Base-by-base conservation (phyloP, 92 coral and sea anemone genomes). In the Bergia puertoricense region DNA sequence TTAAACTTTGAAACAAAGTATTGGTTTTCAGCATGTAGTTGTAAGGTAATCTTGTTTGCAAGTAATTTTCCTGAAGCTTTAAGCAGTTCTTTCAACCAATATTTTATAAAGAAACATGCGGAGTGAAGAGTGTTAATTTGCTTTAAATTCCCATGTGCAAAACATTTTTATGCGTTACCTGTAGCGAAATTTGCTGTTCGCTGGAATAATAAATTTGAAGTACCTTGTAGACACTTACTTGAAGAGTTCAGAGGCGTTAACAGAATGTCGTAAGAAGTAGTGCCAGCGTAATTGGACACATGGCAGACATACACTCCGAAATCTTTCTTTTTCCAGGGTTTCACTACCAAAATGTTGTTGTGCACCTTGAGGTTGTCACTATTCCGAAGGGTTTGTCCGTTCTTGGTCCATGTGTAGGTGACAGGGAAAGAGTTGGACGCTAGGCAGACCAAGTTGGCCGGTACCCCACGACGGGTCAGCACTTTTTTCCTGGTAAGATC, bases 401-500 rank as follows among this genome's bases (percentile, higher is more conserved):
- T 44, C 59, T 77, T 77, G 23, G 81, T 77, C 81, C 81, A 77
- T 45, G 9, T 42, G 56, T 77, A 77, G 38, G 56, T 20, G 30
- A 43, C 81, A 6, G 57, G 81, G 81, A 77, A 39, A 9, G 57
- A 38, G 30, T 77, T 77, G 56, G 81, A 15, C 36, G 56, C 81
- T 44, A 77, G 9, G 81, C 81, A 77, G 4, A 77, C 59, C 15
- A 77, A 59, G 56, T 45, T 77, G 54, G 81, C 81, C 45, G 81
- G 56, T 13, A 77, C 73, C 6, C 86, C 84, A 16, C 39, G 50
- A 4, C 74, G 80, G 62, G 85, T 65, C 4, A 11, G 77, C 73
- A 91, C 82, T 3, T 77, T 56, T 65, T 81, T 37, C 3, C 88
- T 89, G 38, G 93, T 86, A 40, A 88, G 90, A 41, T 15, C 38